Base-by-base conservation (phyloP, 2,888 invertebrate species). In the Balanococcus diminutus region DNA sequence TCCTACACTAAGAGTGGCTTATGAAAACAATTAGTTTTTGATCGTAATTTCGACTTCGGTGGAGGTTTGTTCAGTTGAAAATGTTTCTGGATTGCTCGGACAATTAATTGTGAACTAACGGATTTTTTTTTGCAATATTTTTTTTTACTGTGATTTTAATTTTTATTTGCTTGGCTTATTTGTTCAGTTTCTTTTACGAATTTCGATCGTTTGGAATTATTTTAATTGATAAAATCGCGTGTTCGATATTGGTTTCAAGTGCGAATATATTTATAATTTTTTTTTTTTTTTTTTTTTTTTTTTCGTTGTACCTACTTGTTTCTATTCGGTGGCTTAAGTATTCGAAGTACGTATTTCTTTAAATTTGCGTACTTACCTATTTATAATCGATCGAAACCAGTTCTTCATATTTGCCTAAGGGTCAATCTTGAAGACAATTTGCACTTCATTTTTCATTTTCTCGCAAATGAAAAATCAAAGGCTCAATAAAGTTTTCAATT, bases 1-100 rank as follows among this genome's bases (percentile, higher is more conserved):
- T 16, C 8, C 22, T 39, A 75, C 39, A 75, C 28, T 42, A 75
- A 84, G 75, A 84, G 67, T 72, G 67, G 75, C 67, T 39, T 84
- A 32, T 28, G 25, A 42, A 72, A 84, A 75, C n/a, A 42, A 75
- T 75, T 84, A 46, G 75, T 84, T 84, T 72, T 84, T 84, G 67
- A 39, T 39, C 14, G 39, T 11, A 75, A 39, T 14, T 39, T 81
- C 39, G 19, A 14, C 31, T 14, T 16, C 14, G 8, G 56, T 1
- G 56, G 9, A 22, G 56, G 56, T 56, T 8, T 42, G 11, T 6
- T 46, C n/a, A n/a, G n/a, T 46, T 46, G 11, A 46, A 6, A 46
- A 22, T 56, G 56, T 46, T 46, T 46, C 6, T 72, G 14, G 4
- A 31, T 2, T 31, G 8, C 31, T 36, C 19, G 16, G n/a, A 75